Evolutionary conservation across 2,113 vertebrate species (phyloP), one percentile per base, ranked within the genome.

Genomic region (Apaloderma vittatum): DNA sequence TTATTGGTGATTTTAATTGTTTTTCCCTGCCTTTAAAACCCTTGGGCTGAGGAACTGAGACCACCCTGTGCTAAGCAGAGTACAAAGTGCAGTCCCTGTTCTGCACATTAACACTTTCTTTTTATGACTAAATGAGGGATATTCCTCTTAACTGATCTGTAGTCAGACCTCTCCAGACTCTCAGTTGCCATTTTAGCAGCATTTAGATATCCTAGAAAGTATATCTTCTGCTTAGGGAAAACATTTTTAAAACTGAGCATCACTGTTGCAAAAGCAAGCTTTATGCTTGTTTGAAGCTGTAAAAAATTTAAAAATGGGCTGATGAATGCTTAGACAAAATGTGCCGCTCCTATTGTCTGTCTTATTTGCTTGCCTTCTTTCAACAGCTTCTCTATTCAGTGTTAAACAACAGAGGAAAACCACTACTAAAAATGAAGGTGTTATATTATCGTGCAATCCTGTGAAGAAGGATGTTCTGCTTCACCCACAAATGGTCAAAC

Each of bases 381-480:
- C 61, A 57, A 13, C n/a, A 67, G 32, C 49, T 86, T 82, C 51
- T 66, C 22, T 48, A 4, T 58, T 88, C 30, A 54, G 17, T 24
- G 23, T 48, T 49, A 65, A 75, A 65, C 15, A 88, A 45, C 10
- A 32, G 36, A 67, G 70, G 30, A 61, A 72, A 79, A 82, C 17
- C 17, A 12, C 22, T 57, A 13, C 5, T 59, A 20, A 74, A 85
- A 79, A 40, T 36, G 15, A 75, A 49, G 51, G 6, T 40, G 13
- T 1, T 62, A 11, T 46, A 2, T 86, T 78, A 24, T 4, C 0
- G 1, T 5, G 0, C 82, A 37, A 19, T 62, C 74, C 24, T 73
- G 75, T 54, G 78, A 62, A 75, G 59, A 34, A 73, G 34, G 26
- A 4, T 27, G 46, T 66, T 63, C 59, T 51, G 36, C 49, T 86